phyloP scores from a whole-genome alignment of 2,113 vertebrate genomes.

The Tragelaphus scriptus region DNA sequence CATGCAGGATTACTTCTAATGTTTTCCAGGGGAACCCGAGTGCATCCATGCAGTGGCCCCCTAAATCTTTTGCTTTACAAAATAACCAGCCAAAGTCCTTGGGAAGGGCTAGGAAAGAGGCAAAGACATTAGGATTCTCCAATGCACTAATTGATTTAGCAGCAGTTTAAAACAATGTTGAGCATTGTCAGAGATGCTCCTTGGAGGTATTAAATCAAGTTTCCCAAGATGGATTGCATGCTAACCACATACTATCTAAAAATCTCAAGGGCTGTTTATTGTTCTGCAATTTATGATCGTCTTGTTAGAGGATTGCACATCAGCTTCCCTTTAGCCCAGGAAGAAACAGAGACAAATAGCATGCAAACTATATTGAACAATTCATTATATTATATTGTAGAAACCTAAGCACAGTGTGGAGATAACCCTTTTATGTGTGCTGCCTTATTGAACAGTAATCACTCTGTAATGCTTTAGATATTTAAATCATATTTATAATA shows the following conservation, averaged over 20 bases:
- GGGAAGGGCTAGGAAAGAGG: slow-evolving; percentile 16
- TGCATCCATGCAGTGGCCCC: background rate
- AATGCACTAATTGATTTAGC: slow-evolving; percentile 81
- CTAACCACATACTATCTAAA: slow-evolving; percentile 78
- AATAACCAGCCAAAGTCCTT: slow-evolving; percentile 42
- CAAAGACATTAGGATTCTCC: slow-evolving; percentile 58
- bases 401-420: slow-evolving; percentile 73
- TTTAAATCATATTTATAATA: slow-evolving; percentile 90
- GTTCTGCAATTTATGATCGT: slow-evolving; percentile 79
- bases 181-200: slow-evolving; percentile 76
- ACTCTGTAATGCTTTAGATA: slow-evolving; percentile 83
- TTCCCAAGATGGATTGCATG: slow-evolving; percentile 77
- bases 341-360: slow-evolving; percentile 81
- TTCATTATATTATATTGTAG: slow-evolving; percentile 80
- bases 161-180: slow-evolving; percentile 82
- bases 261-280: slow-evolving; percentile 82
- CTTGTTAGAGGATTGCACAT: slow-evolving; percentile 79
- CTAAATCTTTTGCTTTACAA: slow-evolving; percentile 56
- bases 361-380: slow-evolving; percentile 77
- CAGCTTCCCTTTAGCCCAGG: slow-evolving; percentile 76
- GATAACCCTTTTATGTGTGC: slow-evolving; percentile 79
- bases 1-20: slow-evolving; percentile 36
- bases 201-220: slow-evolving; percentile 80
- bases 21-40: slow-evolving; percentile 52
- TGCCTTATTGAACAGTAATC: slow-evolving; percentile 87